These are phyloP conservation scores for Hirtodrosophila cameraria DNA, from an alignment of 2,888 invertebrate genomes.

Conservation along the genomic window DNA sequence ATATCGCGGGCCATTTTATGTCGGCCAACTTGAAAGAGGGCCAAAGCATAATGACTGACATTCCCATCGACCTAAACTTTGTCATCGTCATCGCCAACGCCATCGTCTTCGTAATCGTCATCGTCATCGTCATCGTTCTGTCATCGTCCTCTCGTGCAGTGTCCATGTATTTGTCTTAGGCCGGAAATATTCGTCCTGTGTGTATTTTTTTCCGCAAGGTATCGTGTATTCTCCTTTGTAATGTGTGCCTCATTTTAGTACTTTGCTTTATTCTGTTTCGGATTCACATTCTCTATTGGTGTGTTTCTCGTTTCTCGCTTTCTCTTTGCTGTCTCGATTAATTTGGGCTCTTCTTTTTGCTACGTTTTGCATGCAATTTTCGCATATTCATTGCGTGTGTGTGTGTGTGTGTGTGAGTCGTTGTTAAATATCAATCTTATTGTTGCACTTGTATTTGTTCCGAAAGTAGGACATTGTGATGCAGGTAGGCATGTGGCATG, in stretches of 20 bases:
- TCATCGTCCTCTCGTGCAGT: conserved; percentile 11
- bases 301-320: conserved; percentile 1
- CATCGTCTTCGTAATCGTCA: conserved; percentile 16
- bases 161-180: conserved; percentile 59
- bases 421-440: conserved; percentile 65
- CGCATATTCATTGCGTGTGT: conserved; percentile 49
- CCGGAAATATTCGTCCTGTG: conserved; percentile 67
- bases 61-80: conserved; percentile 39
- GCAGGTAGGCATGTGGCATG: conserved; percentile 54
- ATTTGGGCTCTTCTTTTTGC: conserved; percentile 60
- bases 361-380: conserved; percentile 71
- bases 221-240: conserved; percentile 21
- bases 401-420: conserved; percentile 25
- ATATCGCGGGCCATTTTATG: conserved; percentile 49
- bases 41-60: conserved; percentile 46
- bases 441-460: conserved; percentile 74
- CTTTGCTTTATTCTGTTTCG: conserved; percentile 15
- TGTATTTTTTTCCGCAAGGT: conserved; percentile 23
- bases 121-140: conserved; percentile 16
- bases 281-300: neutral
- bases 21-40: conserved; percentile 34
- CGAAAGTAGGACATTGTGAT: conserved; percentile 76
- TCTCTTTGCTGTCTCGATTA: conserved; percentile 53
- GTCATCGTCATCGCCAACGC: conserved; percentile 15
- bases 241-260: conserved; percentile 56